Conservation (phyloP, 1,140 invertebrate genomes). For the Dinothrombium tinctorium region DNA sequence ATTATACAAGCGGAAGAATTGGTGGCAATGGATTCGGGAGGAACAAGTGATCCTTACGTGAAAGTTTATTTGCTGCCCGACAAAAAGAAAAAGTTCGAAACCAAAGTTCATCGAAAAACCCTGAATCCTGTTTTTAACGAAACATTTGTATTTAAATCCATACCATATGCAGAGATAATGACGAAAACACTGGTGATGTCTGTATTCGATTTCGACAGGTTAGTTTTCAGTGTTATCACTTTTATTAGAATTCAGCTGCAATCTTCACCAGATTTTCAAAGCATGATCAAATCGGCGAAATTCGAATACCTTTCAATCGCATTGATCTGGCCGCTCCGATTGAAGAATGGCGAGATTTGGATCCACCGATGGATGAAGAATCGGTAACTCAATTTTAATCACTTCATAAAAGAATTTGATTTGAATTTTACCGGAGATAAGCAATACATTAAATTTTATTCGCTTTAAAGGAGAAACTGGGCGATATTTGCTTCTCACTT, state of each 20-base stretch:
- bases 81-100: constrained; percentile 24
- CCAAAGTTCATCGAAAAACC: constrained; percentile 23
- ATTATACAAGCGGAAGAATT: constrained; percentile 96
- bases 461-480: constrained; percentile 69
- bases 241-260: constrained; percentile 6
- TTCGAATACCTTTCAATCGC: constrained; percentile 88
- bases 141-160: constrained; percentile 18
- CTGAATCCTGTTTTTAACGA: constrained; percentile 24
- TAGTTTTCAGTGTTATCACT: constrained; percentile 2
- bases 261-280: constrained; percentile 62
- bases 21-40: constrained; percentile 94
- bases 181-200: constrained; percentile 72
- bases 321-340: constrained; percentile 95
- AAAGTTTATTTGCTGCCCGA: constrained; percentile 34
- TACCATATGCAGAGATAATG: constrained; percentile 16
- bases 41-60: constrained; percentile 97
- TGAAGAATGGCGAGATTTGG: constrained; percentile 94
- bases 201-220: constrained; percentile 96
- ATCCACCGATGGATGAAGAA: constrained; percentile 91
- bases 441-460: constrained; percentile 2
- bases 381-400: too few relatives aligned
- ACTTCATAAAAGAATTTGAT: too few relatives aligned
- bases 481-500: constrained; percentile 41
- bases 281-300: constrained; percentile 98
- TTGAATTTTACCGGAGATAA: neutral